phyloP scores from a whole-genome alignment of 2,797 vertebrate species.

The Argyrosomus regius region DNA sequence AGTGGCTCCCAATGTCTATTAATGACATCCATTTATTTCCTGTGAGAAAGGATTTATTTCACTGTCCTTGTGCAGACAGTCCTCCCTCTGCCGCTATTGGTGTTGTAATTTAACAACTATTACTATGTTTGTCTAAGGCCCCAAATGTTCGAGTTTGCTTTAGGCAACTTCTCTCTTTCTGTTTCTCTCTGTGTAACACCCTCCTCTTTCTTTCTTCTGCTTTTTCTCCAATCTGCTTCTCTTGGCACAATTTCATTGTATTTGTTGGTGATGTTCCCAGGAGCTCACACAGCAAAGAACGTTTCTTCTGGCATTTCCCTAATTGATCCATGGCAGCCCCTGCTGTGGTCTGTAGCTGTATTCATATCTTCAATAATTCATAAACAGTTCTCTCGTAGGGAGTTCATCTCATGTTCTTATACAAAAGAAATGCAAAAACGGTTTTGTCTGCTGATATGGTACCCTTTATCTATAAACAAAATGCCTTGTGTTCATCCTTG shows the following conservation, averaged over 20 bases:
- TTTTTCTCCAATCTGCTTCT: slow-evolving; percentile 59
- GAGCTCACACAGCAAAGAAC: slow-evolving; percentile 67
- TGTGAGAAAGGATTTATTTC: slow-evolving; percentile 68
- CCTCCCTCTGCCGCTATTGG: slow-evolving; percentile 57
- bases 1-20: slow-evolving; percentile 69
- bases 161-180: slow-evolving; percentile 48
- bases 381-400: slow-evolving; percentile 46
- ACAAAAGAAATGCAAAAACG: slow-evolving; percentile 39
- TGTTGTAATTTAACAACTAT: slow-evolving; percentile 79
- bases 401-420: slow-evolving; percentile 53
- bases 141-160: slow-evolving; percentile 70
- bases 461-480: slow-evolving; percentile 30
- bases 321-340: slow-evolving; percentile 75
- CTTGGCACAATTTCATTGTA: slow-evolving; percentile 67
- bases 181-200: slow-evolving; percentile 27
- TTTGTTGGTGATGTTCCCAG: slow-evolving; percentile 69
- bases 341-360: slow-evolving; percentile 53
- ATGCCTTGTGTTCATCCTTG: background rate
- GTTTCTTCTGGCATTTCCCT: slow-evolving; percentile 78
- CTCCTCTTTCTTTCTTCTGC: slow-evolving; percentile 50
- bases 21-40: slow-evolving; percentile 80
- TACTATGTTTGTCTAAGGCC: slow-evolving; percentile 78
- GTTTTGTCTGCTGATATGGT: slow-evolving; percentile 34
- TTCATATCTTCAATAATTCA: slow-evolving; percentile 79
- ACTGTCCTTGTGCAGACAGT: slow-evolving; percentile 63